Conservation (phyloP, 2,113 vertebrate species). For the Brienomyrus brachyistius region DNA sequence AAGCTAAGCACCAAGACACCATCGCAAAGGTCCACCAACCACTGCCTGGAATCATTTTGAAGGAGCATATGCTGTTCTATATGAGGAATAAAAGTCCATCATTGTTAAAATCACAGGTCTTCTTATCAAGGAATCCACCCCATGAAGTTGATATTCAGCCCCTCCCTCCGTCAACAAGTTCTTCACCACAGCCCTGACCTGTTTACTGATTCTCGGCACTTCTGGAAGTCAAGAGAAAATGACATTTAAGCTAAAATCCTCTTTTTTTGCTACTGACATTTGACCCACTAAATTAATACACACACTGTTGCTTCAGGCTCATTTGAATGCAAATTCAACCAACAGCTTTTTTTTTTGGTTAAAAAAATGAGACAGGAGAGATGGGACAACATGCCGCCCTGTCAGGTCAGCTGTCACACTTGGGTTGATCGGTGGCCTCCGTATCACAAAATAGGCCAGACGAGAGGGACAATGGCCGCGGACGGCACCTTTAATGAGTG, state of each 20-base stretch:
- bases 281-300: slow-evolving; percentile 49
- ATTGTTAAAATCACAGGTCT: not conserved
- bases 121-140: not conserved
- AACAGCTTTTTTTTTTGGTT: slow-evolving; percentile 34
- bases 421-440: not conserved
- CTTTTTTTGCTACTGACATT: slow-evolving; percentile 32
- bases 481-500: slow-evolving; percentile 3
- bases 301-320: slow-evolving; percentile 57
- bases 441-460: not conserved
- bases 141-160: not conserved
- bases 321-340: slow-evolving; percentile 58
- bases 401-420: not conserved
- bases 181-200: not conserved
- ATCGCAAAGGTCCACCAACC: not conserved
- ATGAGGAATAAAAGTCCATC: not conserved
- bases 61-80: not conserved
- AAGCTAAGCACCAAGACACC: not conserved
- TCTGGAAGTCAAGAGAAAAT: slow-evolving; percentile 23
- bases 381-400: not conserved
- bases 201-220: slow-evolving; percentile 32
- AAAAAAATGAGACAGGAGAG: slow-evolving; percentile 41
- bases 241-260: slow-evolving; percentile 42
- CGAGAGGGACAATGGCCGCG: not conserved
- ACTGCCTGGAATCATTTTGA: not conserved
- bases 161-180: not conserved